Evolutionary conservation across 2,888 invertebrate species (phyloP).

Genomic region (Liodrosophila aerea): DNA sequence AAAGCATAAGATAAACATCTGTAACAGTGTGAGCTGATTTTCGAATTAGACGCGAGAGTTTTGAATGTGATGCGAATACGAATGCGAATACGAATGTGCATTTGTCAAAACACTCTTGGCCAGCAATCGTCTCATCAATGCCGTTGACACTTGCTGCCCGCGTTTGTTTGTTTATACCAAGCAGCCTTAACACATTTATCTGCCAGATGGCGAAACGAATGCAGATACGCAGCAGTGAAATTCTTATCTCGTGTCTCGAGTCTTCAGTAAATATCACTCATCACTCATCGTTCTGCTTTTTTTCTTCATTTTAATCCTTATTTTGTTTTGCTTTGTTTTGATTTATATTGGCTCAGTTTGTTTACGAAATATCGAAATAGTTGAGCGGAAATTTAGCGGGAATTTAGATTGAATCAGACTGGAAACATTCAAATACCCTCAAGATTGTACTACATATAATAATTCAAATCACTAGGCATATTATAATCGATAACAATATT

Average conservation of each 20-base stretch:
- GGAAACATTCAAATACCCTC: too few relatives aligned
- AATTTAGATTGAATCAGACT: background rate
- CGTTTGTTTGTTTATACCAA: slow-evolving; percentile 25
- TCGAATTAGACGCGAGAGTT: slow-evolving; percentile 48
- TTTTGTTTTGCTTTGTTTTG: background rate
- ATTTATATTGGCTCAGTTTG: slow-evolving; percentile 21
- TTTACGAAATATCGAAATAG: slow-evolving; percentile 38
- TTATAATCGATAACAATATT: too few relatives aligned
- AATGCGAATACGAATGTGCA: background rate
- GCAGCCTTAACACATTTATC: slow-evolving; percentile 47
- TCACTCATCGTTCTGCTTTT: background rate
- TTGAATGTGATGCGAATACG: slow-evolving; percentile 11
- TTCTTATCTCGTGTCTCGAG: slow-evolving; percentile 9
- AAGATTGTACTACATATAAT: too few relatives aligned
- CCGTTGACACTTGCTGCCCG: slow-evolving; percentile 5
- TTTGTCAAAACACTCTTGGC: too few relatives aligned
- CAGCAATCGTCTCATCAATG: too few relatives aligned
- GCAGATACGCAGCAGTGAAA: slow-evolving; percentile 9
- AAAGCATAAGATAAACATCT: slow-evolving; percentile 41
- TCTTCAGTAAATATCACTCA: slow-evolving; percentile 34
- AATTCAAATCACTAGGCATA: too few relatives aligned
- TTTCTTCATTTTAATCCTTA: background rate
- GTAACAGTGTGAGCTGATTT: slow-evolving; percentile 38
- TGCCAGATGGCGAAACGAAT: slow-evolving; percentile 22
- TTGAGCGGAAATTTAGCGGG: slow-evolving; percentile 11